phyloP scores from a whole-genome alignment of 2,797 vertebrate genomes.

The Zalophus californianus region DNA sequence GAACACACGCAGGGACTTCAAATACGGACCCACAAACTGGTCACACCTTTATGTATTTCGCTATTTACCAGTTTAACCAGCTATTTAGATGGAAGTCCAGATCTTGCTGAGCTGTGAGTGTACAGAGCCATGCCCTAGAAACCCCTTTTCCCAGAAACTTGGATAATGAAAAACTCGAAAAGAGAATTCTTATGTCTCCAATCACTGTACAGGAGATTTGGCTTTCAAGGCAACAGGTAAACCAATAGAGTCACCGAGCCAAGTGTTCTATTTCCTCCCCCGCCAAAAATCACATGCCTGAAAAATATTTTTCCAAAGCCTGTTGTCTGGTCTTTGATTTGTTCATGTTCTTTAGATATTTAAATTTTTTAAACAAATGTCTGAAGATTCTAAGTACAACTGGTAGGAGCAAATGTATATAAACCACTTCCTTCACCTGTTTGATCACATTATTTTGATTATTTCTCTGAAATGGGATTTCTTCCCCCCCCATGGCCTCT shows the following conservation, averaged over 20 bases:
- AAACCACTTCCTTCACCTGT: background rate
- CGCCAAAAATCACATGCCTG: background rate
- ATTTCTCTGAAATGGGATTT: constrained; percentile 7
- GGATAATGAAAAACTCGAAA: background rate
- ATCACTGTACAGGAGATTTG: background rate
- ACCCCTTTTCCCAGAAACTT: background rate
- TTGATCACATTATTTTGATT: background rate
- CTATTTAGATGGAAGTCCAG: background rate
- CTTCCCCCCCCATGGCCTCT: background rate
- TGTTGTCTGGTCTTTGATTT: background rate
- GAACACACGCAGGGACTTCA: background rate
- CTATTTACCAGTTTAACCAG: background rate
- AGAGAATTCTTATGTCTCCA: background rate
- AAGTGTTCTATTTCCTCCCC: background rate
- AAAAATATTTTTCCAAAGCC: background rate
- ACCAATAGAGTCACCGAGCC: background rate
- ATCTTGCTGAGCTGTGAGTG: background rate
- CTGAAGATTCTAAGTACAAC: background rate
- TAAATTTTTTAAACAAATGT: background rate
- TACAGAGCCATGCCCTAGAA: accelerated
- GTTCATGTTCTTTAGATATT: background rate
- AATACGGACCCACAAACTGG: background rate
- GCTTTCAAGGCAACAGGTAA: background rate
- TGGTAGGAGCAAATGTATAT: background rate
- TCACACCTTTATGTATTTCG: background rate